Evolutionary conservation across 2,113 vertebrate species (phyloP), one percentile per base, ranked within the genome.

Genomic region (Pseudopipra pipra): DNA sequence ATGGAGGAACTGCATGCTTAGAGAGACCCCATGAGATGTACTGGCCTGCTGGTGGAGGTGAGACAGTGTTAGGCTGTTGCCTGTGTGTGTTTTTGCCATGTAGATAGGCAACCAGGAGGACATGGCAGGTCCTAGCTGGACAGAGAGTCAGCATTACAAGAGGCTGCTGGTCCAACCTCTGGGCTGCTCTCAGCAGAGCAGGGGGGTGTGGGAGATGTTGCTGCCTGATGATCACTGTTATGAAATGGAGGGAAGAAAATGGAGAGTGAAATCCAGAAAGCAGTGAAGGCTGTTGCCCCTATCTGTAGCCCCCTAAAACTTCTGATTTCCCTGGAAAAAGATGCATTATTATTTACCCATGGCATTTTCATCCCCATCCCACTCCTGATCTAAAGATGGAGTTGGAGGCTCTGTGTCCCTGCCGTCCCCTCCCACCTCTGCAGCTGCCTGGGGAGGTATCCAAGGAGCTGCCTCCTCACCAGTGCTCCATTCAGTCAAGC

Each of bases 311-410:
- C 56, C 78, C 30, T 43, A n/a, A 65, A 85, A 35, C 27, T 75
- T 58, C 81, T 71, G 47, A 68, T 89, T 89, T 82, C 81, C 61
- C 30, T 68, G 59, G 18, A 71, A 89, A 62, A 89, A 62, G n/a
- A 79, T 52, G 55, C 3, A 2, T 66, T 82, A 33, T 83, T 89
- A n/a, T 89, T 81, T 81, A 74, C 11, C 58, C 27, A 2, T 49
- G 58, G 20, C 95, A 89, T 96, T 96, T 94, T 95, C 74, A 82
- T 87, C 70, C 74, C 62, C 63, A n/a, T 91, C 90, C 96, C 90
- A 93, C 96, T 89, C 85, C 49, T 93, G 87, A 91, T 82, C 90
- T 95, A 93, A 89, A 96, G 92, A 97, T 76, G 92, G 95, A 96
- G 58, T 82, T 0, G 6, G 90, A 87, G 92, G 91, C 87, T 96